Conservation (phyloP, 2,888 invertebrate genomes). For the Azorinus chamasolen region DNA sequence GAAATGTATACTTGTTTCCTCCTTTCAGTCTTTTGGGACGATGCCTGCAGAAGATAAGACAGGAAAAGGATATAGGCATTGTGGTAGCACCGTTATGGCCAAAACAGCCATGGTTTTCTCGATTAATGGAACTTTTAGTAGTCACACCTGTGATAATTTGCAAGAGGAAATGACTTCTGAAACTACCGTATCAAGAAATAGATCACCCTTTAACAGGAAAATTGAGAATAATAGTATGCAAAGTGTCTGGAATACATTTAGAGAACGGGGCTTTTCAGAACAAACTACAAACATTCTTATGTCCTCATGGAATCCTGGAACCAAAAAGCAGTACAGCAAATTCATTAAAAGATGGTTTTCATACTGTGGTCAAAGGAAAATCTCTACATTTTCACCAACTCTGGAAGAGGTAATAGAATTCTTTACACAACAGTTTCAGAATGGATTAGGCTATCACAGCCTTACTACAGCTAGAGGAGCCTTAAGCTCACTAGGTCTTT, state of each 20-base stretch:
- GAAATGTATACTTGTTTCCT: slow-evolving; percentile 3
- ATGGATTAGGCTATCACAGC: slow-evolving; percentile 23
- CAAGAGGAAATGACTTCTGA: neutral
- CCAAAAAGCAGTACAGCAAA: slow-evolving; percentile 12
- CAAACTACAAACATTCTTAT: slow-evolving; percentile 8
- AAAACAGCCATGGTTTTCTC: slow-evolving; percentile 12
- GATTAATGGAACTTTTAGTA: neutral
- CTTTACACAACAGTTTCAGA: slow-evolving; percentile 12
- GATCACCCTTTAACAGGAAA: neutral
- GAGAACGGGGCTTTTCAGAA: slow-evolving; percentile 9
- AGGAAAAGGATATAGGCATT: slow-evolving; percentile 5
- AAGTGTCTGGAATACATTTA: slow-evolving; percentile 3
- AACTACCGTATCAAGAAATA: neutral
- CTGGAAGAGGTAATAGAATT: slow-evolving; percentile 12
- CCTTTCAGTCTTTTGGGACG: slow-evolving; percentile 11
- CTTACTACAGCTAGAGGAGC: slow-evolving; percentile 23
- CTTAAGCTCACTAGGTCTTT: slow-evolving; percentile 12
- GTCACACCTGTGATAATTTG: slow-evolving; percentile 1
- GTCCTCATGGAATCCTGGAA: slow-evolving; percentile 13
- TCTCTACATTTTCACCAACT: neutral
- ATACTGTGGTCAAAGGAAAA: slow-evolving; percentile 10
- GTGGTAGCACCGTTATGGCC: slow-evolving; percentile 16
- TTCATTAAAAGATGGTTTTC: slow-evolving; percentile 9
- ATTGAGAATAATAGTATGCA: slow-evolving; percentile 6
- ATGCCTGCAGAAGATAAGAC: neutral